These are phyloP conservation scores for Crambe crambe DNA, from an alignment of 37 sponge, comb jelly and placozoan species.

Conservation along the genomic window DNA sequence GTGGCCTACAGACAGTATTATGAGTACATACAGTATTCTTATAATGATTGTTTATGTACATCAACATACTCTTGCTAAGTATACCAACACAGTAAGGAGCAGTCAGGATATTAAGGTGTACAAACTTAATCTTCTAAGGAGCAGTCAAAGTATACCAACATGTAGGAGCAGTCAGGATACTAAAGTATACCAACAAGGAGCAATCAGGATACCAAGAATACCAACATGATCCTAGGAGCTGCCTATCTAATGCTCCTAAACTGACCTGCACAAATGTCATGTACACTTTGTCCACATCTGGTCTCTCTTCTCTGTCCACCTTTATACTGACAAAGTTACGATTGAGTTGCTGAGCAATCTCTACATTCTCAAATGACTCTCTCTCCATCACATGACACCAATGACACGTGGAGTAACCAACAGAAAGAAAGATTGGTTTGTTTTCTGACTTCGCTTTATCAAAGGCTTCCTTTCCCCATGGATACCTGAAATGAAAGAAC, in stretches of 20 bases:
- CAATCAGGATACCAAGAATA: too few relatives aligned
- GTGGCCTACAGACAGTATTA: slow-evolving; percentile 40
- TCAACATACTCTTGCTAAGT: too few relatives aligned
- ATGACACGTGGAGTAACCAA: slow-evolving; percentile 85
- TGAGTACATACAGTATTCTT: too few relatives aligned
- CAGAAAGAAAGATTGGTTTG: slow-evolving; percentile 79
- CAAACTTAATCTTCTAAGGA: too few relatives aligned
- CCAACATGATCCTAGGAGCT: too few relatives aligned
- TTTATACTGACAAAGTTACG: slow-evolving; percentile 74
- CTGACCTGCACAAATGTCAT: slow-evolving; percentile 79
- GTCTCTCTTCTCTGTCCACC: slow-evolving; percentile 80
- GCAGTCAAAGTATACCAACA: too few relatives aligned
- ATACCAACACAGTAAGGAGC: too few relatives aligned
- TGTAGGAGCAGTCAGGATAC: too few relatives aligned
- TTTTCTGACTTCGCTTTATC: slow-evolving; percentile 57
- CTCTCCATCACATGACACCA: slow-evolving; percentile 91
- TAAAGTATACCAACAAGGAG: too few relatives aligned
- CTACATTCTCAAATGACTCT: slow-evolving; percentile 69
- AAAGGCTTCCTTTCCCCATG: slow-evolving; percentile 80
- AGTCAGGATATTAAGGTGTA: too few relatives aligned
- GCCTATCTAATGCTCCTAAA: too few relatives aligned
- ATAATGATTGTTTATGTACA: too few relatives aligned
- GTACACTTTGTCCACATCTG: slow-evolving; percentile 79
- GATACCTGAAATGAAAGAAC: slow-evolving; percentile 48
- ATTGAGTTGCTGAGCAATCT: slow-evolving; percentile 49